Conservation (phyloP, 2,797 vertebrate genomes). For the Miichthys miiuy region DNA sequence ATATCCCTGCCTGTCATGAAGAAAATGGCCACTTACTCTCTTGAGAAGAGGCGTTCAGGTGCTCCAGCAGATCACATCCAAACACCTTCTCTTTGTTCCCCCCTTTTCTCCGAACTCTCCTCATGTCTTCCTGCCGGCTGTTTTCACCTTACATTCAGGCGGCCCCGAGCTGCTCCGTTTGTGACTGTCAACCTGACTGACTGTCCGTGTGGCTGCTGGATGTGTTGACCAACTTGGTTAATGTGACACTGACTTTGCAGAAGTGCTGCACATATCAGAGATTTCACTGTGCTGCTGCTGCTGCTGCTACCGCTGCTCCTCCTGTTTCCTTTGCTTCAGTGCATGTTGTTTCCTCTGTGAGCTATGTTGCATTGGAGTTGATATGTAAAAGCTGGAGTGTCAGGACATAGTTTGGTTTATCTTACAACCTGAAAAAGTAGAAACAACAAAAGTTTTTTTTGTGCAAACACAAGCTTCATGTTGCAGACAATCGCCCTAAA, state of each 20-base stretch:
- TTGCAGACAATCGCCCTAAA: neutral
- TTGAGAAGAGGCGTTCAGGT: constrained; percentile 86
- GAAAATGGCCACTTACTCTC: constrained; percentile 87
- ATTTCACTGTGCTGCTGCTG: constrained; percentile 19
- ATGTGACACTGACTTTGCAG: constrained; percentile 23
- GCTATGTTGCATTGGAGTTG: constrained; percentile 25
- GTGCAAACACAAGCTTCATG: neutral
- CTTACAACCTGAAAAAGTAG: constrained; percentile 56
- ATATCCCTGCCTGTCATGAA: neutral
- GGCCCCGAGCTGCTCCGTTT: constrained; percentile 8
- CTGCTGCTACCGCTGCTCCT: constrained; percentile 5
- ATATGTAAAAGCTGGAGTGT: constrained; percentile 18
- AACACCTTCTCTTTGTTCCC: constrained; percentile 91
- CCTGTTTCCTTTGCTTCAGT: constrained; percentile 57
- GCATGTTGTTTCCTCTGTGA: constrained; percentile 63
- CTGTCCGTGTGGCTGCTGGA: constrained; percentile 3
- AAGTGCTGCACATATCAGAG: constrained; percentile 61
- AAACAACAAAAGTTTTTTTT: constrained; percentile 22
- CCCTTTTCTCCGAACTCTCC: constrained; percentile 87
- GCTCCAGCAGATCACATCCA: constrained; percentile 92
- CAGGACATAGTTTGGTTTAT: constrained; percentile 44
- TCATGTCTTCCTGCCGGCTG: constrained; percentile 66
- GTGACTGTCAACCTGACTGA: constrained; percentile 9
- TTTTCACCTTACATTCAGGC: constrained; percentile 69
- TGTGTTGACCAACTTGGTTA: constrained; percentile 47